phyloP scores from a whole-genome alignment of 2,888 invertebrate genomes.

The Melanostoma scalare region DNA sequence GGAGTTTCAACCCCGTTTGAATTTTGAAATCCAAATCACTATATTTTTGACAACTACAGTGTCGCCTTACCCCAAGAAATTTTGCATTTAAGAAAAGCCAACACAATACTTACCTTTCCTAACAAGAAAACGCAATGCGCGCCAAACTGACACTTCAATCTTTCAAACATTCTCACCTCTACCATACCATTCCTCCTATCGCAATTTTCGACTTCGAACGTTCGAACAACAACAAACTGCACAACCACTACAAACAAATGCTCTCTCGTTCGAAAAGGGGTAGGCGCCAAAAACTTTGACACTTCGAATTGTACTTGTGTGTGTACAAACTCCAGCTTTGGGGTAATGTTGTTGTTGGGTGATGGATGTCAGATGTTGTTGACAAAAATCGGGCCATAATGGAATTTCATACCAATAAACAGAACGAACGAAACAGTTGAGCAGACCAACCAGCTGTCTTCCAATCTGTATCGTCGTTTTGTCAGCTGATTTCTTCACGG shows the following conservation, averaged over 20 bases:
- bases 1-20: too few relatives aligned
- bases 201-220: conserved; percentile 29
- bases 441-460: conserved; percentile 38
- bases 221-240: not conserved
- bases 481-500: conserved; percentile 44
- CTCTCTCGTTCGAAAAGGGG: conserved; percentile 20
- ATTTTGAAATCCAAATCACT: too few relatives aligned
- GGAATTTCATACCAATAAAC: conserved; percentile 49
- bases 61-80: too few relatives aligned
- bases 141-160: conserved; percentile 51
- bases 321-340: conserved; percentile 16
- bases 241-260: not conserved
- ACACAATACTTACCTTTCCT: too few relatives aligned
- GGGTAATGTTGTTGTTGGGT: too few relatives aligned
- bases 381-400: conserved; percentile 52
- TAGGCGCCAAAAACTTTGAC: conserved; percentile 63
- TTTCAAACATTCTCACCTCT: conserved; percentile 46
- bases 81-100: too few relatives aligned
- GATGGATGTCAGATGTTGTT: conserved; percentile 44
- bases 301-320: conserved; percentile 48
- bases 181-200: conserved; percentile 33
- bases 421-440: conserved; percentile 28
- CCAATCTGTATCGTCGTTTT: conserved; percentile 1
- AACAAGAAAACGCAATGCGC: conserved; percentile 32
- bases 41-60: too few relatives aligned